Base-by-base conservation (phyloP, 1,140 invertebrate genomes). In the Orius insidiosus region DNA sequence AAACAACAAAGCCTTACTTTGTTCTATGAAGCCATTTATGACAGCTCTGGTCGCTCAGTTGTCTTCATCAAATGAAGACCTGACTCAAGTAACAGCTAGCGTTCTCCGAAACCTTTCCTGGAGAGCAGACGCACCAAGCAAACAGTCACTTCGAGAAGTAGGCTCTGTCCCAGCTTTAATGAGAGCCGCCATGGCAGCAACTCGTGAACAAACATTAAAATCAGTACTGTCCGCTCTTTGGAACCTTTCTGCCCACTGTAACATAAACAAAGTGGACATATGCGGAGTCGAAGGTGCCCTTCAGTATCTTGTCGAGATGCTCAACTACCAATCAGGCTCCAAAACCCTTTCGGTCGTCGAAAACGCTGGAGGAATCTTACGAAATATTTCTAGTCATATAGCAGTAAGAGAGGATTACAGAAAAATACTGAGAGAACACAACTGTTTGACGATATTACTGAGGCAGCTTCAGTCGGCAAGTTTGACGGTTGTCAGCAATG, bases 61-160 rank as follows among this genome's bases (percentile, higher is more conserved):
- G 43, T 71, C 78, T 56, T 85, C 82, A 15, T 75, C 80, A 0
- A 89, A 83, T 55, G 90, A 96, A 62, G 90, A 96, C 62, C 73
- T 97, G 49, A 70, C 87, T 58, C 86, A 92, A 66, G 88, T 94
- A 1, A 92, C 89, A 1, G 90, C 90, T 1, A 89, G 85, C 58
- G 89, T 97, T 9, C 59, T 98, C 11, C 67, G 93, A 32, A 98
- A 98, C 66, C 64, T 98, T n/a, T 94, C 89, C 0, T 97, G 93
- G 92, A 71, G 88, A 49, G 90, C 92, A 2, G 90, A 96, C 60
- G 75, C 77, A 31, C 78, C 76, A 46, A 93, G 88, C 62, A 94
- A 94, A 59, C 77, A 85, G 58, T 83, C 83, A 10, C 64, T 97
- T 30, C 69, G 87, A 52, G 86, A 95, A 67, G 85, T 90, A 3